Evolutionary conservation across 1,140 invertebrate species (phyloP), one percentile per base, ranked within the genome.

Genomic region (Metaphire vulgaris): DNA sequence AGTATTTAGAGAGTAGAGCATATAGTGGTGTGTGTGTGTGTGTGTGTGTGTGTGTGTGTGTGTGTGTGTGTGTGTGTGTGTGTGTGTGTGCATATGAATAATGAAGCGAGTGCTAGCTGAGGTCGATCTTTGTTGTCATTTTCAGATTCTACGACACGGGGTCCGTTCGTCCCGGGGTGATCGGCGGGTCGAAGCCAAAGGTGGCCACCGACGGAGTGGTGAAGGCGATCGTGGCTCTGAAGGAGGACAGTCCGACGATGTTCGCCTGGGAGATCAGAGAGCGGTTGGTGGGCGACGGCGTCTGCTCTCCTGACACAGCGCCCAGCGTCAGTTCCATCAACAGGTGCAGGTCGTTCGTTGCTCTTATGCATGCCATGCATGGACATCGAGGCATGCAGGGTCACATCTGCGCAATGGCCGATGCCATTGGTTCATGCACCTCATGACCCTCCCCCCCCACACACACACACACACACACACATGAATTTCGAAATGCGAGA

Each of bases 191-290:
- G 80, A 97, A 97, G 82, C 94, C 95, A 0, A 86, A 94, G 16
- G 96, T 99, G 2, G 98, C 96, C 16, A 98, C 96, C 0, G 95
- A 95, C 0, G 96, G 96, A 88, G 93, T 95, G 16, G 96, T 98
- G 0, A 34, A 41, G 21, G 72, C 33, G 26, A 65, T 41, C 41
- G 2, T 33, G n/a, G 26, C 26, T 1, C 64, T 28, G 26, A 74
- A 99, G 86, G 89, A 95, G 77, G 95, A 98, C 86, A 99, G 99
- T 88, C 97, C 97, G 0, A 99, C 96, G 26, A 99, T 99, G 96
- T 99, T 99, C 86, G 97, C 97, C 1, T 99, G 97, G 97, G 97
- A 99, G 87, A 99, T 99, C 82, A 88, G 97, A 64, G 97, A 99
- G 87, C 90, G 96, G 87, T 90, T 99, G 80, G 89, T 99, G 74